A percentile compares a stretch with the other conserved stretches of the same genome.
phyloP scores from a whole-genome alignment of 2,113 vertebrate genomes.

The Copsychus sechellarum region DNA sequence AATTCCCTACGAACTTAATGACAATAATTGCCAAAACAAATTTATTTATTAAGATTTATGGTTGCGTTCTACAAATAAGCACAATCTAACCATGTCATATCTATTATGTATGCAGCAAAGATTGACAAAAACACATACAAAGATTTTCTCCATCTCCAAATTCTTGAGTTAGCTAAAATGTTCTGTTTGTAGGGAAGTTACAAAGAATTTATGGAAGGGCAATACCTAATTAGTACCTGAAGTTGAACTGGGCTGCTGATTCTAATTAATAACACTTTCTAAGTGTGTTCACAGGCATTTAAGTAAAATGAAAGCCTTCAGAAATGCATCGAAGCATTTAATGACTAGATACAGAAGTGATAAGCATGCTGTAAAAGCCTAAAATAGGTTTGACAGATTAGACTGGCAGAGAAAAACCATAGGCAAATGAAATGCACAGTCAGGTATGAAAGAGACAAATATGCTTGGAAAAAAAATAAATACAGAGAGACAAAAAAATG shows the following conservation, averaged over 20 bases:
- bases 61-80: not conserved
- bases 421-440: not conserved
- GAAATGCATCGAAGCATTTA: slow-evolving; percentile 40
- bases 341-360: slow-evolving; percentile 32
- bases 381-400: slow-evolving; percentile 44
- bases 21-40: not conserved
- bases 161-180: slow-evolving; percentile 26
- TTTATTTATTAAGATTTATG: not conserved
- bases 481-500: not conserved
- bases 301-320: slow-evolving; percentile 51
- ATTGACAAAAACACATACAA: not conserved
- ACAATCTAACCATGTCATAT: not conserved
- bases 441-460: not conserved
- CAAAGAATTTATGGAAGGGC: slow-evolving; percentile 2
- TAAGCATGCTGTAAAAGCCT: slow-evolving; percentile 9
- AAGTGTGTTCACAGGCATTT: slow-evolving; percentile 49
- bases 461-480: not conserved
- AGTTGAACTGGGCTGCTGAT: slow-evolving; percentile 13
- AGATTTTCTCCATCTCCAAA: not conserved
- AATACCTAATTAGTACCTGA: slow-evolving; percentile 54
- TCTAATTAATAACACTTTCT: slow-evolving; percentile 61
- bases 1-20: not conserved
- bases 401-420: not conserved
- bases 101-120: not conserved
- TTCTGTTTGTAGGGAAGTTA: not conserved